phyloP scores from a whole-genome alignment of 2,797 vertebrate species.

The Leontocebus nigricollis region DNA sequence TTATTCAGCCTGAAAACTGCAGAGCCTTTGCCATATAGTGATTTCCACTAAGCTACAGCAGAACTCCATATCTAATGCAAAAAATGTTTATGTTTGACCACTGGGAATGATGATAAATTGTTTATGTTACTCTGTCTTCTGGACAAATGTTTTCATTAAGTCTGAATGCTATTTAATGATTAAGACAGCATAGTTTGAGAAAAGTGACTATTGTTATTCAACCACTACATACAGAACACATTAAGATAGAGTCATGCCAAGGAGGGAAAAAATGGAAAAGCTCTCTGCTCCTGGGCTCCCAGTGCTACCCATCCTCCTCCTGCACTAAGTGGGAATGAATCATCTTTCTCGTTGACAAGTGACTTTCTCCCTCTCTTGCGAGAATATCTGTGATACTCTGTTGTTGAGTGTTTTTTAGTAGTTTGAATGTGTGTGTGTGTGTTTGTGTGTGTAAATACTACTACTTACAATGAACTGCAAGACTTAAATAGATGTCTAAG shows the following conservation, averaged over 20 bases:
- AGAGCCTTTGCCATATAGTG: constrained; percentile 30
- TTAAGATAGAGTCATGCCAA: not conserved
- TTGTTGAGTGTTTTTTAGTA: not conserved
- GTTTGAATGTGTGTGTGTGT: not conserved
- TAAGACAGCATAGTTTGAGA: not conserved
- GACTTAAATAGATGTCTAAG: not conserved
- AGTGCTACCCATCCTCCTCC: not conserved
- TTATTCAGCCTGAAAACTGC: constrained; percentile 53
- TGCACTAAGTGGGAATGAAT: rapidly evolving
- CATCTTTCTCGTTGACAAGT: not conserved
- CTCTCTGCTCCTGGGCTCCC: not conserved
- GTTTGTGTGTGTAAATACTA: not conserved
- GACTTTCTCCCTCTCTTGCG: not conserved
- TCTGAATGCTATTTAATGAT: constrained; percentile 44
- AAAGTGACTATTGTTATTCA: not conserved
- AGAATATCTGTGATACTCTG: not conserved
- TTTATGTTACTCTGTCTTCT: constrained; percentile 56
- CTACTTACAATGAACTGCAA: not conserved
- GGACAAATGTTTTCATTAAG: constrained; percentile 46
- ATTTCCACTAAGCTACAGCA: constrained; percentile 44
- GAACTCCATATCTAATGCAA: constrained; percentile 21
- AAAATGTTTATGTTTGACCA: constrained; percentile 62
- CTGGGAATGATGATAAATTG: constrained; percentile 51
- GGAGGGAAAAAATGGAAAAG: too few species aligned
- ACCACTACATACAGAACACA: not conserved